Conservation (phyloP, 2,113 vertebrate genomes). For the Corythornis cristatus region DNA sequence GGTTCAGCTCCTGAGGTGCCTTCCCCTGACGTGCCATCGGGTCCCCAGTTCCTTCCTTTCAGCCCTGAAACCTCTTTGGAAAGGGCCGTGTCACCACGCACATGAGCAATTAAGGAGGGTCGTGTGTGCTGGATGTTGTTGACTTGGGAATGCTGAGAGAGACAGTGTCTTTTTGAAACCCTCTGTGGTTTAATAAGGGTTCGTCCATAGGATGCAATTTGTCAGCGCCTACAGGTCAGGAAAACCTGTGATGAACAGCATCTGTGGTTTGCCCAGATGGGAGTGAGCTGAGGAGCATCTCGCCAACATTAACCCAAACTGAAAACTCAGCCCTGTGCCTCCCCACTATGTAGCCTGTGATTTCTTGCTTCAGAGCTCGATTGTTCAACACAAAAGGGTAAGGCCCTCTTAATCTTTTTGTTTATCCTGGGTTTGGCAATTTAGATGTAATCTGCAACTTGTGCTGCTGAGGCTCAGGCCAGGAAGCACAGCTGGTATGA, state of each 20-base stretch:
- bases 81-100: neutral
- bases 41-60: neutral
- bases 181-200: constrained; percentile 54
- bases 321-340: neutral
- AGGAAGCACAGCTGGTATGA: constrained; percentile 34
- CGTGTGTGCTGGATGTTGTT: neutral
- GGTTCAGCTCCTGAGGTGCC: neutral
- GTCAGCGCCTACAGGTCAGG: constrained; percentile 55
- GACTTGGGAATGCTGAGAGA: neutral
- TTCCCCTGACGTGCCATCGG: neutral
- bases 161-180: neutral
- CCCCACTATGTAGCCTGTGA: neutral
- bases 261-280: constrained; percentile 51
- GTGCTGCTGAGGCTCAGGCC: neutral
- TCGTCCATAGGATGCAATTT: constrained; percentile 59
- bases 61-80: neutral
- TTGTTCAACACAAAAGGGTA: constrained; percentile 55
- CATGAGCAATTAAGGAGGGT: neutral
- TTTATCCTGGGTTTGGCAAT: constrained; percentile 57
- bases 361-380: neutral
- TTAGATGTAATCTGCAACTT: constrained; percentile 43
- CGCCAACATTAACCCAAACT: neutral
- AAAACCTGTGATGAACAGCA: constrained; percentile 53
- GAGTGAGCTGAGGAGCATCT: neutral
- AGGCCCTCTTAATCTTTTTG: constrained; percentile 58